phyloP scores from a whole-genome alignment of 2,888 invertebrate genomes.

The Rosalia funebris region DNA sequence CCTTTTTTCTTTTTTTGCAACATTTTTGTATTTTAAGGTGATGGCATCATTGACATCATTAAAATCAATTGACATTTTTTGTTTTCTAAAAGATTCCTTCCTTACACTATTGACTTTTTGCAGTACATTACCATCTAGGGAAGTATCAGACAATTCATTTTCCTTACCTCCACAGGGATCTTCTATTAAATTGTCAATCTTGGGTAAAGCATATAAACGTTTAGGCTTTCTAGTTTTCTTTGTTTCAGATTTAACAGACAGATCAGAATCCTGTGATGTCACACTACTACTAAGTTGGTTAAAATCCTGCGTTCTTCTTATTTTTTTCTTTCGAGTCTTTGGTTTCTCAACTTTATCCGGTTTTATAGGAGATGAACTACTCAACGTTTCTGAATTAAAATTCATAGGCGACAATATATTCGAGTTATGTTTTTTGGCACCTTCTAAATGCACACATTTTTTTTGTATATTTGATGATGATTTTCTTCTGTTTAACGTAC shows the following conservation, averaged over 20 bases:
- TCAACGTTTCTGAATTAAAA: constrained; percentile 3
- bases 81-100: neutral
- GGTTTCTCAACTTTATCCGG: neutral
- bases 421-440: neutral
- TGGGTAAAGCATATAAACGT: constrained; percentile 8
- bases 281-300: constrained; percentile 12
- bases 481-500: neutral
- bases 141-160: neutral
- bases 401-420: neutral
- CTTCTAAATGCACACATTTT: neutral
- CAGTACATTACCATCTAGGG: neutral
- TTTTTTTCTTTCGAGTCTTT: constrained; percentile 15
- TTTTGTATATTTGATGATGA: neutral
- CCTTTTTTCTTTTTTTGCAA: no score
- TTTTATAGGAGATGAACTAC: neutral
- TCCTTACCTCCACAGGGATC: neutral
- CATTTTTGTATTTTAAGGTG: no score
- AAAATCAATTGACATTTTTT: neutral
- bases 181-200: constrained; percentile 2
- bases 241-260: neutral
- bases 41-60: no score
- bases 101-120: neutral
- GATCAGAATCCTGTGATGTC: constrained; percentile 9
- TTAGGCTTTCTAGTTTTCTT: constrained; percentile 22
- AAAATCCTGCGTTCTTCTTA: constrained; percentile 28